phyloP scores from a whole-genome alignment of 2,797 vertebrate genomes.

The Muscicapa comitata region DNA sequence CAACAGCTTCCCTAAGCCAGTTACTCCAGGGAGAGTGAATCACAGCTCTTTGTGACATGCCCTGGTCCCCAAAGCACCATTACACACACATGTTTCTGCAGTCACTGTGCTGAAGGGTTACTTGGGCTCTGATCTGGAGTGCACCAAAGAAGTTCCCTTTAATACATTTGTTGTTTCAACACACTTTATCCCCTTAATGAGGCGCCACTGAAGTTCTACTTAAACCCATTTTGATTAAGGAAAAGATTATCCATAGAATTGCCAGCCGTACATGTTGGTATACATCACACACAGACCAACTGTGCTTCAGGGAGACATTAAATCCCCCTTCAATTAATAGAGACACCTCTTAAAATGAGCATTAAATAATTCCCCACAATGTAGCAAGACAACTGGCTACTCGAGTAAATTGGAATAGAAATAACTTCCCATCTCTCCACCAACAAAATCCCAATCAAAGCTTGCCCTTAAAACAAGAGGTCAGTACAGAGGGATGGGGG shows the following conservation, averaged over 20 bases:
- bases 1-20: background rate
- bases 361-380: conserved; percentile 27
- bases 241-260: background rate
- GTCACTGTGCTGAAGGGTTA: background rate
- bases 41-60: background rate
- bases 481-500: background rate
- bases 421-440: background rate
- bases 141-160: background rate
- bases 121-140: background rate
- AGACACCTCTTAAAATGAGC: conserved; percentile 18
- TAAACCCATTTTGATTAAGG: background rate
- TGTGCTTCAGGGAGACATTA: conserved; percentile 44
- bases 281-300: background rate
- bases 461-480: background rate
- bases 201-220: background rate
- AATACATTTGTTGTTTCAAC: background rate
- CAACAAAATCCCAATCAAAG: background rate
- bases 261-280: background rate
- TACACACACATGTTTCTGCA: background rate
- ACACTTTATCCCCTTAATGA: background rate
- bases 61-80: background rate
- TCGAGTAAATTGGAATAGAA: background rate
- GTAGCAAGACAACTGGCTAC: background rate
- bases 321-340: conserved; percentile 35
- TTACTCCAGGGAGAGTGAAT: background rate